Evolutionary conservation across 1,140 invertebrate species (phyloP), one percentile per base, ranked within the genome.

Genomic region (Lamellibrachia luymesi): DNA sequence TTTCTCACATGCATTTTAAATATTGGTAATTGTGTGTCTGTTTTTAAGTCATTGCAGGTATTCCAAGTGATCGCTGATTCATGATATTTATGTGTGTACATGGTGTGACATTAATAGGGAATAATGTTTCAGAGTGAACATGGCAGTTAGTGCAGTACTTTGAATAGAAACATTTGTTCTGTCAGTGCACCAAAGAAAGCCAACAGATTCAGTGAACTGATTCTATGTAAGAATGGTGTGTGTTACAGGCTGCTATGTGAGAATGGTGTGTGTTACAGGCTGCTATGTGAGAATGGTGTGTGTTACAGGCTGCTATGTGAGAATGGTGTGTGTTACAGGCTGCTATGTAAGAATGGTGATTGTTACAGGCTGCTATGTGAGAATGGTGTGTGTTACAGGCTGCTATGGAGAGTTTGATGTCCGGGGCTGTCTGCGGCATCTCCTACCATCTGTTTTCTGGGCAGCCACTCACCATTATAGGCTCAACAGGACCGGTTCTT

Each of bases 401-500:
- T 4, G 99, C 99, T 0, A 99, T 99, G 98, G 99, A 99, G 96
- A 99, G 99, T 92, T 97, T 99, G 2, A 97, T 99, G 91, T 98
- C 98, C 90, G 99, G 99, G 93, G 98, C 99, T 95, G 97, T 99
- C 27, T 99, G 98, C 95, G 99, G 99, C 2, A 97, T 99, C 94
- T 97, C 98, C 49, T 99, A 99, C 96, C 99, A 99, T 49, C 97
- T 99, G 90, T 99, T 99, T 97, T 98, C 98, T 94, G 99, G 99
- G 7, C 99, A 99, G 96, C 99, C 99, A 6, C 97, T 99, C 38
- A 99, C 99, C 92, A 99, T 99, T 95, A 97, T 99, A 90, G 99
- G 99, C 52, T 99, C 99, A 13, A 99, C 99, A 56, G 99, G 99
- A 51, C 99, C 99, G 50, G 99, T 99, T 0, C 97, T 99, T 93